These are phyloP conservation scores for Trimorus sp. DNA, from an alignment of 2,888 invertebrate species.

Conservation along the genomic window DNA sequence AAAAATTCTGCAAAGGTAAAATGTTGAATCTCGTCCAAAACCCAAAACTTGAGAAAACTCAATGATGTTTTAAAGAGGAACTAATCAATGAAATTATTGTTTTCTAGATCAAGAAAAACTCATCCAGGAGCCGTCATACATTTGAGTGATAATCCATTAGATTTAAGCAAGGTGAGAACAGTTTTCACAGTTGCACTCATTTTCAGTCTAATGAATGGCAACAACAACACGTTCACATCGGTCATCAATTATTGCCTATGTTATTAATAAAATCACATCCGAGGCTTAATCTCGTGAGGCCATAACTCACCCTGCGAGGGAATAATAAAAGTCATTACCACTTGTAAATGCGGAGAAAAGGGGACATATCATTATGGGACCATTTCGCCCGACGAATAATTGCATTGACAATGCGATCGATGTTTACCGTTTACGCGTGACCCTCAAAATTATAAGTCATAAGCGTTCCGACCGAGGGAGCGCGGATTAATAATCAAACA, in stretches of 20 bases:
- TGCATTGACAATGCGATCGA: constrained; percentile 30
- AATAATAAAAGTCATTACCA: constrained; percentile 31
- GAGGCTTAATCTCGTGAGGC: constrained; percentile 11
- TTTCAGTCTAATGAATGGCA: too few relatives aligned
- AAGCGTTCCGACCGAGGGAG: neutral
- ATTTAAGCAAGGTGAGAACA: constrained; percentile 92
- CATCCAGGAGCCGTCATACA: constrained; percentile 99
- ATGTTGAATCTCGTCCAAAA: too few relatives aligned
- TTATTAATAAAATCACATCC: constrained; percentile 40
- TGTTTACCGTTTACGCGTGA: constrained; percentile 30
- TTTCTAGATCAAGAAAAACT: constrained; percentile 91
- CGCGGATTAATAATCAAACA: constrained; percentile 33
- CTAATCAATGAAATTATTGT: neutral
- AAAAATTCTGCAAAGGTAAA: too few relatives aligned
- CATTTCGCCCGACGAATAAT: constrained; percentile 14
- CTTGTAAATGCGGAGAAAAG: constrained; percentile 18
- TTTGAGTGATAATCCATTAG: constrained; percentile 97
- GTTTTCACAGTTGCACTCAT: neutral
- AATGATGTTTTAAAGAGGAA: too few relatives aligned
- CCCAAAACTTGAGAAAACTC: too few relatives aligned
- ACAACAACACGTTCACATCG: too few relatives aligned
- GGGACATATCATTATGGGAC: constrained; percentile 33
- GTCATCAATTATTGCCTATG: constrained; percentile 12
- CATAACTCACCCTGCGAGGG: constrained; percentile 20
- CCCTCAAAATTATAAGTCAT: constrained; percentile 44